Base-by-base conservation (phyloP, 2,113 vertebrate species). In the Hippocampus zosterae region DNA sequence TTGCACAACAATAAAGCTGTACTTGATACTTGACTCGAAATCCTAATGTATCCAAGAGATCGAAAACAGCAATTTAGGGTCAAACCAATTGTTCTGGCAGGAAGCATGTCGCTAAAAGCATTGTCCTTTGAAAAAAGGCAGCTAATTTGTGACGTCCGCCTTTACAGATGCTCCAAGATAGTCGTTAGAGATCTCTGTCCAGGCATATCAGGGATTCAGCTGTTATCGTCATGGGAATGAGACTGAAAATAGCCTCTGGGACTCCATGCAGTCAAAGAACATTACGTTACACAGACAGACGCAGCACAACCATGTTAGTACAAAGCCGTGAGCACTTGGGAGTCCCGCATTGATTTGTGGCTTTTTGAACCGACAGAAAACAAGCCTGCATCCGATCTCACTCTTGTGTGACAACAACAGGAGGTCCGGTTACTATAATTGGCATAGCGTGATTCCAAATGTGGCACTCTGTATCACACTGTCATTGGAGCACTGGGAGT, bases 241-340 rank as follows among this genome's bases (percentile, higher is more conserved):
- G n/a, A 61, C 73, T 75, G 81, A 81, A 90, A 82, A 85, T 85
- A 88, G 64, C 74, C 12, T n/a, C 10, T 61, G 75, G 68, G 70
- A 67, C 62, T 77, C 18, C 21, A 63, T 11, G 64, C 56, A 78
- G 75, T 73, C 65, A 79, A 73, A 78, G 73, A 78, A 63, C 69
- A 69, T 69, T 68, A 71, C 52, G 70, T 74, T 77, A 57, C 52
- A 78, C 65, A 72, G 48, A 59, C 27, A 56, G 42, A 57, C 74
- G 81, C 70, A 77, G 42, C 79, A 62, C 69, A 77, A 66, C 40
- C 69, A 69, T 78, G 77, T 81, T 71, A 71, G 76, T 63, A 66
- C 78, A 81, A 40, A 70, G 70, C 59, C 65, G 25, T 29, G 27
- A 55, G 53, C 76, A 70, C 61, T 46, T 50, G 29, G 70, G 72